phyloP scores from a whole-genome alignment of 2,113 vertebrate species.

The Megaceryle maxima region DNA sequence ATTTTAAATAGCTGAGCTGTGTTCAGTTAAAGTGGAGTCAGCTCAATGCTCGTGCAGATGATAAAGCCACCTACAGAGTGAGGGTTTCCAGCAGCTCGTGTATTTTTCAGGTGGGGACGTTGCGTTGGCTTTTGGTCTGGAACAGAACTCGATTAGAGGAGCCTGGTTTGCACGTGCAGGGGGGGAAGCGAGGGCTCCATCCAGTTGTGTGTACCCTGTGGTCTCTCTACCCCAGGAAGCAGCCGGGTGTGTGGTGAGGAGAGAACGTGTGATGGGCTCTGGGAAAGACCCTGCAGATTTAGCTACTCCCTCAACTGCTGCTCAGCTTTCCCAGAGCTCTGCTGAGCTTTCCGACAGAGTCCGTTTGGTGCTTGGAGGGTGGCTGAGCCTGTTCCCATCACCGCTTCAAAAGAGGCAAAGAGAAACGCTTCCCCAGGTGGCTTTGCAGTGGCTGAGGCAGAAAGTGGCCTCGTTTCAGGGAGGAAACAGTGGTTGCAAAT shows the following conservation, averaged over 20 bases:
- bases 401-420: neutral
- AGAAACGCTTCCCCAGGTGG: rapidly evolving
- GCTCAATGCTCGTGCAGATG: too few species aligned
- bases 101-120: neutral
- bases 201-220: neutral
- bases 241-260: rapidly evolving
- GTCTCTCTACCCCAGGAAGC: neutral
- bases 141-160: neutral
- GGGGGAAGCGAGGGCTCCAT: neutral
- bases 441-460: neutral
- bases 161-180: neutral
- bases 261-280: neutral
- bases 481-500: conserved; percentile 33
- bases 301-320: neutral
- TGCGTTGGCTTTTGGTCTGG: neutral
- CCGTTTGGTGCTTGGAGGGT: rapidly evolving
- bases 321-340: neutral
- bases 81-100: rapidly evolving
- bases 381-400: neutral
- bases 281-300: neutral
- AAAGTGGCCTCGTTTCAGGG: neutral
- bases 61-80: neutral
- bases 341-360: neutral
- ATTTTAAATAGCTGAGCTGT: neutral
- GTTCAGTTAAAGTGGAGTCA: neutral